phyloP scores from a whole-genome alignment of 2,888 invertebrate genomes.

The Camptogramma bilineatum region DNA sequence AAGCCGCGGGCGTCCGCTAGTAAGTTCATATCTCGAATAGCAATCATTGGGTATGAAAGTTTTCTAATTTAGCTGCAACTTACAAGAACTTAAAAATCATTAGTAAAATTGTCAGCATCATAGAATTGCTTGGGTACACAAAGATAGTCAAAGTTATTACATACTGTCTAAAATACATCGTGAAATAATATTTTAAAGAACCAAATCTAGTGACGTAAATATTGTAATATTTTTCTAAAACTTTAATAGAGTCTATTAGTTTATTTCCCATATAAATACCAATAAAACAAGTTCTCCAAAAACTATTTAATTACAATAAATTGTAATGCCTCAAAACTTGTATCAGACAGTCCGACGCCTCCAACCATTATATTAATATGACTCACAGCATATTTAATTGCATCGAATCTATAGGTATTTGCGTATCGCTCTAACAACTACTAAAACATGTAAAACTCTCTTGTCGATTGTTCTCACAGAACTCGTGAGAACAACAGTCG shows the following conservation, averaged over 20 bases:
- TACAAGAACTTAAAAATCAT: too few relatives aligned
- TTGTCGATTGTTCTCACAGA: conserved; percentile 72
- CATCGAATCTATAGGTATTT: conserved; percentile 59
- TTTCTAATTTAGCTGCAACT: too few relatives aligned
- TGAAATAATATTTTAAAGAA: not conserved
- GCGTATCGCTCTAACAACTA: conserved; percentile 71
- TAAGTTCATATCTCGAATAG: too few relatives aligned
- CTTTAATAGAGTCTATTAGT: conserved; percentile 10
- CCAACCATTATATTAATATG: conserved; percentile 43
- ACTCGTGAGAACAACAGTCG: conserved; percentile 77
- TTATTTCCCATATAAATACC: conserved; percentile 21
- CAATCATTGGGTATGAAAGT: too few relatives aligned
- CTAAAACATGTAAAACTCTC: conserved; percentile 66
- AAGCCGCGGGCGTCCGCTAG: too few relatives aligned
- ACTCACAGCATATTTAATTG: conserved; percentile 46
- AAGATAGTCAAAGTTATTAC: too few relatives aligned
- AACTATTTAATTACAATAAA: conserved; percentile 31
- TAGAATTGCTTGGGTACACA: too few relatives aligned
- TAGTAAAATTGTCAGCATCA: too few relatives aligned
- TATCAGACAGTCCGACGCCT: conserved; percentile 44
- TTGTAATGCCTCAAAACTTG: conserved; percentile 26
- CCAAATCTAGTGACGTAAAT: not conserved
- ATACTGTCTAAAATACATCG: not conserved
- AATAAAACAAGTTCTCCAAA: conserved; percentile 29
- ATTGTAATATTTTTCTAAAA: not conserved